Conservation (phyloP, 1,140 invertebrate genomes). For the Lanistes nyassanus region DNA sequence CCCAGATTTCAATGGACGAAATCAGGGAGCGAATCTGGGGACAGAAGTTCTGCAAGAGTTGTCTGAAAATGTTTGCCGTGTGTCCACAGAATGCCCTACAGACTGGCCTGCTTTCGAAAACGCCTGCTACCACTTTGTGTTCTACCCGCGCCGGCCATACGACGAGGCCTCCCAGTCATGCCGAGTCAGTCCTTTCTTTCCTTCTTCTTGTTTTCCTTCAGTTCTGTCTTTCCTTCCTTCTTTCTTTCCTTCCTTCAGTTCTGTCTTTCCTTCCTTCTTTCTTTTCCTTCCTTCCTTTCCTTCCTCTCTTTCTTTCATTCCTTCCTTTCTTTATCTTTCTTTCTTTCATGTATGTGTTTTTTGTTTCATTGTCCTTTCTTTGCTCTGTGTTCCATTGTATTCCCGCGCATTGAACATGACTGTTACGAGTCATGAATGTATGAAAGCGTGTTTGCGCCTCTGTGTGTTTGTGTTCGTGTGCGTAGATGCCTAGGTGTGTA, state of each 20-base stretch:
- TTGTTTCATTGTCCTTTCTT: not conserved
- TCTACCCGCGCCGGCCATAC: slow-evolving; percentile 22
- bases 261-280: not conserved
- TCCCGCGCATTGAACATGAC: not conserved
- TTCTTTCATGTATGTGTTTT: not conserved
- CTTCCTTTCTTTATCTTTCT: not conserved
- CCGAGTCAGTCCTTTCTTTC: slow-evolving; percentile 9
- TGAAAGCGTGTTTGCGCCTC: not conserved
- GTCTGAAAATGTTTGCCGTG: too few species aligned
- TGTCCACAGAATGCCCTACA: slow-evolving; percentile 27
- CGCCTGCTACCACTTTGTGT: slow-evolving; percentile 28
- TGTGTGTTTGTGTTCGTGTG: slow-evolving; percentile 4
- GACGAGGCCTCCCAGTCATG: slow-evolving; percentile 23
- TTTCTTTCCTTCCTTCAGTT: not conserved
- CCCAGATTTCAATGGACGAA: too few species aligned
- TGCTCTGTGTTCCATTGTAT: not conserved
- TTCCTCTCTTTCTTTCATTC: not conserved
- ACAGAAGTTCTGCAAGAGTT: too few species aligned
- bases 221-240: not conserved
- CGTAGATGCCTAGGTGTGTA: not conserved
- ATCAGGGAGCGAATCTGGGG: too few species aligned
- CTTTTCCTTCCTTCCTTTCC: not conserved
- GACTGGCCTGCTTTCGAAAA: slow-evolving; percentile 21
- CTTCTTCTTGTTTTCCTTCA: not conserved
- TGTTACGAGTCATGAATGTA: not conserved